Base-by-base conservation (phyloP, 2,797 vertebrate species). In the Lepilemur septentrionalis region DNA sequence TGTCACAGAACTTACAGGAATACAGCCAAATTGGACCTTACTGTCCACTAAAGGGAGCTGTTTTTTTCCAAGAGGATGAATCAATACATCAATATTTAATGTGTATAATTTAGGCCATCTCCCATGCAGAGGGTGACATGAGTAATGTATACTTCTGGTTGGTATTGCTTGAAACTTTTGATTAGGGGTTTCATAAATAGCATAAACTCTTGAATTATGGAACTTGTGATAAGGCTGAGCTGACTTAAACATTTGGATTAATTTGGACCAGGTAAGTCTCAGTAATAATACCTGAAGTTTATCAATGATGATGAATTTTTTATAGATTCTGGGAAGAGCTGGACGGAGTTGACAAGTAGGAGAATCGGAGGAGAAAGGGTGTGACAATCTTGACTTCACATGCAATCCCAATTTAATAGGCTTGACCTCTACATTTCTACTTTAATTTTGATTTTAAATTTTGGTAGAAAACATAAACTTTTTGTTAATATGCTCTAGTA, bases 71-170 rank as follows among this genome's bases (percentile, higher is more conserved):
- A 72, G 92, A 86, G 55, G 28, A 43, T 95, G 30, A 94, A 93
- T 97, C 65, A 69, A 83, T 91, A 70, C 46, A 70, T 90, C 41
- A 89, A 67, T 92, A 88, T 79, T 93, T 97, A 94, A 86, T 90
- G 13, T 78, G 35, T 93, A 32, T 85, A 86, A 73, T 61, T 93
- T 87, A 91, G 89, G 4, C n/a, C 52, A 59, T 91, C 15, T 94
- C 30, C n/a, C 28, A 61, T 46, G 18, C 8, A 70, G 18, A 92
- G 41, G 43, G n/a, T 52, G 57, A 86, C 52, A 80, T 65, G 63
- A 94, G n/a, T 94, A 83, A 94, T 87, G n/a, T 35, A 57, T 91
- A 67, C 17, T 88, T 91, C 48, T 89, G 55, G 38, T 75, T 72
- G 87, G 18, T 93, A 76, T 80, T 89, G 43, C 86, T 94, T 86